phyloP scores from a whole-genome alignment of 37 sponge, comb jelly and placozoan genomes.

The Petrosia ficiformis region DNA sequence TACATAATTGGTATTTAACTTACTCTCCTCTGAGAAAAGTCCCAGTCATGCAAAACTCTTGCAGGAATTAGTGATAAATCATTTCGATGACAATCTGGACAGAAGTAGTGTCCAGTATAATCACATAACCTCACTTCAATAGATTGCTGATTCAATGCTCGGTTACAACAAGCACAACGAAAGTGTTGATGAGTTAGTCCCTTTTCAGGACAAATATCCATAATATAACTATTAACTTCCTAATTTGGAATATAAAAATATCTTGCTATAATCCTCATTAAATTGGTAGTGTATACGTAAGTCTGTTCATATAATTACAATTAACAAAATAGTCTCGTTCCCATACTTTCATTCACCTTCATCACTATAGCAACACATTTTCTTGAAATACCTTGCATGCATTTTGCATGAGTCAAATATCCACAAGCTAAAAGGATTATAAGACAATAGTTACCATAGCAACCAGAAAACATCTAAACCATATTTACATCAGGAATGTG shows the following conservation, averaged over 20 bases:
- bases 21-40: slow-evolving; percentile 75
- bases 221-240: slow-evolving; percentile 36
- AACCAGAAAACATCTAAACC: too few relatives aligned
- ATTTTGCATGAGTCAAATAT: slow-evolving; percentile 8
- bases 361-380: slow-evolving; percentile 24
- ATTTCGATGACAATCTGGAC: slow-evolving; percentile 81
- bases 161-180: slow-evolving; percentile 80
- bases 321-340: too few relatives aligned
- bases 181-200: slow-evolving; percentile 89
- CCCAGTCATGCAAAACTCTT: slow-evolving; percentile 97
- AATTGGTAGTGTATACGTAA: slow-evolving; percentile 4
- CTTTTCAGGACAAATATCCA: slow-evolving; percentile 75
- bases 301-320: background rate
- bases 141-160: slow-evolving; percentile 33
- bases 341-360: too few relatives aligned
- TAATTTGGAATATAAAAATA: background rate
- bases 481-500: too few relatives aligned
- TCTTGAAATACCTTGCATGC: slow-evolving; percentile 2
- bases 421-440: slow-evolving; percentile 13
- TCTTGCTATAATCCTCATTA: too few relatives aligned
- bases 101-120: slow-evolving; percentile 90
- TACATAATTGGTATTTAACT: too few relatives aligned
- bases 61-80: slow-evolving; percentile 82
- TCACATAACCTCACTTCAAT: slow-evolving; percentile 79
- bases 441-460: too few relatives aligned